Conservation (phyloP, 2,797 vertebrate genomes). For the Alcedo atthis region DNA sequence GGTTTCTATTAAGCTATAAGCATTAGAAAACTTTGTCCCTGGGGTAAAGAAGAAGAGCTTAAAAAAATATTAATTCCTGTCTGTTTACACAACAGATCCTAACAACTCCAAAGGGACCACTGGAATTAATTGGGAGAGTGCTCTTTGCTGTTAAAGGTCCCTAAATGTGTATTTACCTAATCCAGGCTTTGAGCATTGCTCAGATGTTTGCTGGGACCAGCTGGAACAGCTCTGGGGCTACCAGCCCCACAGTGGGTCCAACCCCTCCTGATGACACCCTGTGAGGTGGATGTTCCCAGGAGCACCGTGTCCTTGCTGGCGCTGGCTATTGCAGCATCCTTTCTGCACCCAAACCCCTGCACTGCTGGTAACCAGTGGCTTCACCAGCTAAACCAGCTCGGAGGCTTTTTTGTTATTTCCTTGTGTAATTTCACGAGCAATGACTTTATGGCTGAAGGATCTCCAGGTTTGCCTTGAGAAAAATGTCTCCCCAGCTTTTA, state of each 20-base stretch:
- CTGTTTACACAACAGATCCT: conserved; percentile 69
- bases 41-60: conserved; percentile 54
- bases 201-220: not conserved
- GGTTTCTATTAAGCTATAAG: not conserved
- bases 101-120: conserved; percentile 62
- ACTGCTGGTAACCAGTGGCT: not conserved
- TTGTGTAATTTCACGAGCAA: rapidly evolving
- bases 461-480: not conserved
- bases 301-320: rapidly evolving
- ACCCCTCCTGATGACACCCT: not conserved
- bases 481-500: not conserved
- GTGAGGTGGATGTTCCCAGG: not conserved
- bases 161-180: conserved; percentile 67
- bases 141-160: conserved; percentile 73
- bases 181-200: conserved; percentile 41
- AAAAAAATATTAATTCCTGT: conserved; percentile 14
- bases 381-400: not conserved
- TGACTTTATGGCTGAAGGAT: not conserved
- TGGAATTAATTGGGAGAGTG: conserved; percentile 58
- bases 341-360: not conserved
- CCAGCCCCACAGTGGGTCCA: not conserved
- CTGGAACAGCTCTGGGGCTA: not conserved
- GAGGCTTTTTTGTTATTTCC: not conserved
- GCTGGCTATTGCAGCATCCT: not conserved
- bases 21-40: conserved; percentile 45